A percentile compares a stretch with the other conserved stretches of the same genome.
Evolutionary conservation across 2,113 vertebrate genomes (phyloP).

Genomic region (pig (Sus scrofa)): T2T-Sscrofa CM000812.6:132125001-132125500

Average conservation of each 20-base stretch:
- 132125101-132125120: neutral
- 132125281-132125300: conserved; percentile 13
- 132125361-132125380: conserved; percentile 27
- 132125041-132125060: neutral
- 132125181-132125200: conserved; percentile 6
- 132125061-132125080: neutral
- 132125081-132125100: neutral
- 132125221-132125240: neutral
- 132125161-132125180: neutral
- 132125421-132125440: too few relatives aligned
- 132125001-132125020: neutral
- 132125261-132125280: conserved; percentile 9
- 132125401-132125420: neutral
- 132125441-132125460: too few relatives aligned
- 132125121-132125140: conserved; percentile 33
- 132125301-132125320: neutral
- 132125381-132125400: conserved; percentile 40
- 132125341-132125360: conserved; percentile 6
- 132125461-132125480: too few relatives aligned
- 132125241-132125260: neutral
- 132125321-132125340: neutral
- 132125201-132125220: neutral
- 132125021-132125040: neutral
- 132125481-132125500: too few relatives aligned
- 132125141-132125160: conserved; percentile 24